Conservation (phyloP, 2,888 invertebrate genomes). For the Phyllotreta cruciferae region DNA sequence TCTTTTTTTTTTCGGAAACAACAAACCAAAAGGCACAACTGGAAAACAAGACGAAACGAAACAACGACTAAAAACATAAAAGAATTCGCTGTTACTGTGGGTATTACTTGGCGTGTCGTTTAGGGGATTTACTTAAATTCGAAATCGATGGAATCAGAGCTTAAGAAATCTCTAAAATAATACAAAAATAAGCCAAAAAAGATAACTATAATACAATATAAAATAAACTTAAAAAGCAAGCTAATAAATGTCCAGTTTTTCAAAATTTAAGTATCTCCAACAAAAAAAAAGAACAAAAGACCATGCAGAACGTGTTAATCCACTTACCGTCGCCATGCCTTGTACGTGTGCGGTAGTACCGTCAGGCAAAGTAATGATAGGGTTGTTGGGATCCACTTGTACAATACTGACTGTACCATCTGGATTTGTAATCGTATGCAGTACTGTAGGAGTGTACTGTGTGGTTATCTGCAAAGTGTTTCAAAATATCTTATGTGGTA, state of each 20-base stretch:
- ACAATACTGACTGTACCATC: conserved; percentile 96
- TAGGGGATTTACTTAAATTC: conserved; percentile 19
- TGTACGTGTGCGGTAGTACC: conserved; percentile 95
- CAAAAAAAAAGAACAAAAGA: conserved; percentile 14
- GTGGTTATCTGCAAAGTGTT: conserved; percentile 62
- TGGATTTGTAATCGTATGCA: conserved; percentile 95
- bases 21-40: conserved; percentile 36
- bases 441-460: conserved; percentile 86
- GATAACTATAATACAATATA: no score
- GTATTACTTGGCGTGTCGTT: conserved; percentile 38
- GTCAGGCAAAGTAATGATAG: conserved; percentile 93
- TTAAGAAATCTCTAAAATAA: no score
- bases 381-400: conserved; percentile 92
- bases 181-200: no score
- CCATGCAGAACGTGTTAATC: not conserved
- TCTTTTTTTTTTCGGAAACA: conserved; percentile 26
- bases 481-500: conserved; percentile 6
- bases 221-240: no score
- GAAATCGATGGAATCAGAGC: not conserved
- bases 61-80: no score
- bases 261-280: conserved; percentile 7
- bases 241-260: no score
- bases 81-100: no score
- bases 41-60: conserved; percentile 15
- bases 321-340: conserved; percentile 63